Conservation (phyloP, 2,888 invertebrate species). For the Nudaria mundana region DNA sequence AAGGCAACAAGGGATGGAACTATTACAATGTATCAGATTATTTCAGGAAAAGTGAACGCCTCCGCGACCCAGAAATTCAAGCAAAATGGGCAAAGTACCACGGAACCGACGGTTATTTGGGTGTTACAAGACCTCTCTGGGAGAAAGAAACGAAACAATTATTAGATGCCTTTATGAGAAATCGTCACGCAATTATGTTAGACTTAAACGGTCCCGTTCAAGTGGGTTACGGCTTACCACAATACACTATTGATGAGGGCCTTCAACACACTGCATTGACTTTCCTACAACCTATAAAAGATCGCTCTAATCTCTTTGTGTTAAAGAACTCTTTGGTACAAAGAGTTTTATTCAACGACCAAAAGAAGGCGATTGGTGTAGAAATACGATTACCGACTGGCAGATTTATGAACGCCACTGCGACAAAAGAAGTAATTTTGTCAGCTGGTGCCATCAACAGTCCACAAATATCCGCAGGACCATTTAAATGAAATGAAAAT, state of each 20-base stretch:
- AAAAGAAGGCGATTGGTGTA: no score
- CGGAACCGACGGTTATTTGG: conserved; percentile 37
- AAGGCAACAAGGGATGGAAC: conserved; percentile 78
- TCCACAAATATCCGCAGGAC: conserved; percentile 54
- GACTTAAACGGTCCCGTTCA: conserved; percentile 43
- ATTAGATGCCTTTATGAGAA: conserved; percentile 38
- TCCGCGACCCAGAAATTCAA: conserved; percentile 28
- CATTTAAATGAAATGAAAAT: conserved; percentile 40
- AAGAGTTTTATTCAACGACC: no score
- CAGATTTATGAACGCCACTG: conserved; percentile 27
- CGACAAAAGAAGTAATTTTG: conserved; percentile 48
- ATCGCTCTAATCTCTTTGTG: no score
- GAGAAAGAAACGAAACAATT: conserved; percentile 52
- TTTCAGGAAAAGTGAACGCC: conserved; percentile 50
- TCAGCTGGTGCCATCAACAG: conserved; percentile 55
- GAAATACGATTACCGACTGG: no score
- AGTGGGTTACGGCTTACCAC: conserved; percentile 38
- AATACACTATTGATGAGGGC: conserved; percentile 36
- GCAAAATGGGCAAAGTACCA: conserved; percentile 44
- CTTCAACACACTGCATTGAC: conserved; percentile 30
- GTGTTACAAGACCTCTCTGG: conserved; percentile 48
- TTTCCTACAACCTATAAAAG: no score
- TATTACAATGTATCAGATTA: conserved; percentile 45
- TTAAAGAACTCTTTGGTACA: no score
- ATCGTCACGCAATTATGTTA: conserved; percentile 37